These are phyloP conservation scores for Cecropterus lyciades DNA, from an alignment of 1,140 invertebrate genomes.

Conservation along the genomic window DNA sequence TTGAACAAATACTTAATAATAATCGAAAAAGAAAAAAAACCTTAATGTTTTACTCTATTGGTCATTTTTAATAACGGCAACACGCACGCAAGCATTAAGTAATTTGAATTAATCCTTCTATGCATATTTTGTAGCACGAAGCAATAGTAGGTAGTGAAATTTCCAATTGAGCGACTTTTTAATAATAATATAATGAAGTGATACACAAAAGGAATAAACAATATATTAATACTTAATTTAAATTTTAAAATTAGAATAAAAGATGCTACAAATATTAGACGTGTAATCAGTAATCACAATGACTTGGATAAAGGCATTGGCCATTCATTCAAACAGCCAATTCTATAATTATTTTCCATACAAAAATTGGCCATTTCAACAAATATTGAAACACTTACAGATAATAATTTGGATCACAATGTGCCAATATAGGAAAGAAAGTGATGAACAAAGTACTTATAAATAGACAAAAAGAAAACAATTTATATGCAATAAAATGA, in stretches of 20 bases:
- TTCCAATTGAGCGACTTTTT: slow-evolving; percentile 24
- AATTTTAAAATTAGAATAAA: slow-evolving; percentile 42
- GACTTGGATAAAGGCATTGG: slow-evolving; percentile 3
- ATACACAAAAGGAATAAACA: slow-evolving; percentile 29
- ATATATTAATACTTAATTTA: slow-evolving; percentile 49
- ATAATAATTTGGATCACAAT: slow-evolving; percentile 5
- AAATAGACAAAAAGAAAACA: slow-evolving; percentile 30
- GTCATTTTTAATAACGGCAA: slow-evolving; percentile 12
- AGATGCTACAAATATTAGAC: slow-evolving; percentile 15
- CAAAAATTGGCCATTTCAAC: slow-evolving; percentile 26
- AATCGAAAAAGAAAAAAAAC: slow-evolving; percentile 14
- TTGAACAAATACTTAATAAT: slow-evolving; percentile 23
- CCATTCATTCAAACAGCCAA: slow-evolving; percentile 12
- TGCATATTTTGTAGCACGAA: background rate
- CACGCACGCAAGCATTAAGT: background rate
- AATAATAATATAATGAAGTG: slow-evolving; percentile 10
- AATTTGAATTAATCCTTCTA: slow-evolving; percentile 1
- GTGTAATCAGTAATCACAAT: background rate
- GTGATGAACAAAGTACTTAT: slow-evolving; percentile 21
- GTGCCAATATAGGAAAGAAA: slow-evolving; percentile 22
- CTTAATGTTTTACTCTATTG: slow-evolving; percentile 7
- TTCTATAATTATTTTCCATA: background rate
- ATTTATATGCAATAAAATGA: slow-evolving; percentile 14
- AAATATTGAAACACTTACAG: slow-evolving; percentile 6
- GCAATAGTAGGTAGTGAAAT: slow-evolving; percentile 13